Evolutionary conservation across 2,113 vertebrate genomes (phyloP), one percentile per base, ranked within the genome.

Genomic region (Oryzias javanicus): DNA sequence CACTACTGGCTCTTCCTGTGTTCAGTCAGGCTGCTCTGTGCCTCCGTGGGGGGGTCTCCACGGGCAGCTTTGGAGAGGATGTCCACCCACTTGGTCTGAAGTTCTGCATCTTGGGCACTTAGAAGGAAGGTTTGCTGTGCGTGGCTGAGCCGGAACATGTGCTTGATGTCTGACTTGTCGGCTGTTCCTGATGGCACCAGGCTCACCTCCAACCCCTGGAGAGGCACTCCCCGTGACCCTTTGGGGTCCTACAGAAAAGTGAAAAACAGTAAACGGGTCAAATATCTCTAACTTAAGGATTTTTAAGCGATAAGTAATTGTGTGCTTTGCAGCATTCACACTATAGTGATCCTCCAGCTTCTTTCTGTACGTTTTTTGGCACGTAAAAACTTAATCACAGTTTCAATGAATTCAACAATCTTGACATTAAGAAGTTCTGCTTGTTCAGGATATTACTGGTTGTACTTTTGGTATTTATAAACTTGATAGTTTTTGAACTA

Each of bases 81-180:
- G 53, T 93, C 92, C 83, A 92, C 76, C 95, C 95, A 97, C 78
- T 88, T 93, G 70, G 79, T 72, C 76, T 91, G 93, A 48, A 93
- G 76, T 52, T 95, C 93, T 27, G 88, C 81, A 7, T 96, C 93
- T 14, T 92, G 88, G 1, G 91, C 84, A 25, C 92, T 92, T 83
- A 97, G 87, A 81, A 93, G 92, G 6, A 94, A 79, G 55, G 86
- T 86, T 75, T 94, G 93, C 75, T 92, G 93, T 63, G 88, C 85
- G 81, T 92, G 89, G 72, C 86, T 92, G 53, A 96, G 91, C 74
- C 88, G 92, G 83, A 96, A 90, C 4, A 84, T 51, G 0, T 94
- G 86, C 46, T 91, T 91, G 14, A 65, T 52, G 16, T 93, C 93
- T 0, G 84, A 86, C 70, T 87, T 93, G 60, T 96, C 94, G 7